Evolutionary conservation across 2,113 vertebrate genomes (phyloP), one percentile per base, ranked within the genome.

Genomic region (Chascanopsetta lugubris): DNA sequence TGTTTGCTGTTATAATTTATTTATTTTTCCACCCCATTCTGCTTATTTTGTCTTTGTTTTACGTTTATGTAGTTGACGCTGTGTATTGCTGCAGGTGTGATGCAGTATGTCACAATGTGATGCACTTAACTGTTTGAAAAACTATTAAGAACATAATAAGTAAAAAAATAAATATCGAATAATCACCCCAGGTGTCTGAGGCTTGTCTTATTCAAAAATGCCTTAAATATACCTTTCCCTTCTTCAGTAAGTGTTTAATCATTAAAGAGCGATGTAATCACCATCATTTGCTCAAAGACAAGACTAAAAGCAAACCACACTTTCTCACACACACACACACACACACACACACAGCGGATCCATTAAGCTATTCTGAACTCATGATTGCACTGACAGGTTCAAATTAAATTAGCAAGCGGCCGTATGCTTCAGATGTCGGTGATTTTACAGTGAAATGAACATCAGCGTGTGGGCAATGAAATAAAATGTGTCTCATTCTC

Each of bases 391-490:
- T 50, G 62, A 73, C 69, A 59, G 56, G 42, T 72, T 58, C 15
- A 9, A 40, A 42, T 46, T 75, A 49, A 82, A 77, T 77, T 75
- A 80, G 63, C 1, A 6, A 40, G 47, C 17, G 2, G 9, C 51
- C 7, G 25, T 48, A 40, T 46, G 36, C 73, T 76, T 32, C 64
- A 62, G 32, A 76, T 55, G 61, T 46, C 53, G 61, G 18, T 1
- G 0, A 25, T 70, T 79, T 69, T 46, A 47, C 68, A 69, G 53
- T 53, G 22, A 82, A 72, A 67, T 18, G 32, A 74, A 59, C 58
- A 34, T 30, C 29, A 8, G 46, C n/a, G 59, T 59, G 59, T 56
- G 54, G 58, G 36, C 26, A 48, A 1, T 42, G 47, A 72, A 67
- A 1, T 42, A 43, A 72, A 67, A 79, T 42, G 8, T 38, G 36